Base-by-base conservation (phyloP, 1,140 invertebrate genomes). In the Ceratosolen solmsi region DNA sequence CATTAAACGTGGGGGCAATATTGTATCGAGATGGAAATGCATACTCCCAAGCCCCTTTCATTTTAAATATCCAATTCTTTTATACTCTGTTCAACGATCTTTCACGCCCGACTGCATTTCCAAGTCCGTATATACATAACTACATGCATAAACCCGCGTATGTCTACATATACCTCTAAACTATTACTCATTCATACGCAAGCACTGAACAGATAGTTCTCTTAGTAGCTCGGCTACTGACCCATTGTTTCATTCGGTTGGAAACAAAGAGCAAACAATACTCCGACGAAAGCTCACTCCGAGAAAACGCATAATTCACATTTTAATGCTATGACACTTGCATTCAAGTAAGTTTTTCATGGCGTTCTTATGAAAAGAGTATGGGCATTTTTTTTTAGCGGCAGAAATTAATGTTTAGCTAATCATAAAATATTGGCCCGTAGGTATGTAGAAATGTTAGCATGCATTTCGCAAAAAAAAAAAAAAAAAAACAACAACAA, bases 241-340 rank as follows among this genome's bases (percentile, higher is more conserved):
- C 33, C 33, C 33, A 20, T 68, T 68, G 33, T 68, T 68, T 38
- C 63, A 68, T 38, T 68, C 0, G 63, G 36, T 38, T 20, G 33
- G 17, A 25, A 38, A 75, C 54, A 75, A 74, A 56, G 73, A 74
- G 33, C 72, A 20, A 68, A 68, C 33, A 68, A 68, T 38, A 38
- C 33, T 20, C 33, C 1, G 33, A 65, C 30, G 11, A 65, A 65
- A 68, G 17, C 63, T 68, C 8, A 68, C 20, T 17, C 13, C 11
- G 4, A 36, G n/a, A 1, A 60, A 68, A 22, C 3, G 54, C 54
- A 75, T 58, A 75, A 58, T 75, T 27, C 33, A 75, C 60, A 75
- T 75, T 75, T 75, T 60, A 75, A 33, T 38, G n/a, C 33, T 56
- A 8, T 17, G 36, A n/a, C 33, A n/a, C 33, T 68, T 68, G 36